These are phyloP conservation scores for Pteropus alecto DNA, from an alignment of 2,113 vertebrate species.

Conservation along the genomic window DNA sequence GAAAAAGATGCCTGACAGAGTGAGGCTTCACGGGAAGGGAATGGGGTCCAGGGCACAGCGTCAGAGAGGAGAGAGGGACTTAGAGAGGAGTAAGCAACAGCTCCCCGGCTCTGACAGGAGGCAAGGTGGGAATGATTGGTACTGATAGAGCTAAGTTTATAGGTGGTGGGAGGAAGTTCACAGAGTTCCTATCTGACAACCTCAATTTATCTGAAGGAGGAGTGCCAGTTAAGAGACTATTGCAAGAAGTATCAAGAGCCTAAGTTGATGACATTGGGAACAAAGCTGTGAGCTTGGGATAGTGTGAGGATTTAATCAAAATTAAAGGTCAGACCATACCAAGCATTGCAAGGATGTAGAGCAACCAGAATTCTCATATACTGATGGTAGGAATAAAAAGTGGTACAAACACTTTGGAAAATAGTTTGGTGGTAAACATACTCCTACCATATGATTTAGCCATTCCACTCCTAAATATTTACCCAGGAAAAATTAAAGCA, in stretches of 20 bases:
- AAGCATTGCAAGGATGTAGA: too few relatives aligned
- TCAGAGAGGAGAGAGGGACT: background rate
- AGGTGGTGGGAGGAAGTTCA: constrained; percentile 70
- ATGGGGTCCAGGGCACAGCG: background rate
- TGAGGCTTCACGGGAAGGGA: background rate
- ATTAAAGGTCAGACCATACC: background rate
- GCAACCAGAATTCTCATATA: too few relatives aligned
- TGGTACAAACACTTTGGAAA: background rate
- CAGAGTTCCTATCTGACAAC: constrained; percentile 62
- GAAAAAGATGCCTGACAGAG: background rate
- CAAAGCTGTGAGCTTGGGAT: background rate
- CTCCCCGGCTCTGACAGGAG: constrained; percentile 23
- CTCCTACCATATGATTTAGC: background rate
- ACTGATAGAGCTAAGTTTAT: constrained; percentile 54
- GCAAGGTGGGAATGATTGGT: constrained; percentile 20
- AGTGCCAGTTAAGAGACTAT: constrained; percentile 42
- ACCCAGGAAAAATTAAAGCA: background rate
- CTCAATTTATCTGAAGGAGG: constrained; percentile 55
- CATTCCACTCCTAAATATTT: background rate
- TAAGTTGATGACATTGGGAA: background rate
- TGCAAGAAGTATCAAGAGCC: constrained; percentile 13
- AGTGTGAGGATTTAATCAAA: background rate
- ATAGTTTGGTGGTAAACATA: background rate
- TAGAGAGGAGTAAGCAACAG: background rate
- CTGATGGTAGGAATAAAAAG: background rate